Evolutionary conservation across 1,140 invertebrate species (phyloP), one percentile per base, ranked within the genome.

Genomic region (Drosophila jambulina): DNA sequence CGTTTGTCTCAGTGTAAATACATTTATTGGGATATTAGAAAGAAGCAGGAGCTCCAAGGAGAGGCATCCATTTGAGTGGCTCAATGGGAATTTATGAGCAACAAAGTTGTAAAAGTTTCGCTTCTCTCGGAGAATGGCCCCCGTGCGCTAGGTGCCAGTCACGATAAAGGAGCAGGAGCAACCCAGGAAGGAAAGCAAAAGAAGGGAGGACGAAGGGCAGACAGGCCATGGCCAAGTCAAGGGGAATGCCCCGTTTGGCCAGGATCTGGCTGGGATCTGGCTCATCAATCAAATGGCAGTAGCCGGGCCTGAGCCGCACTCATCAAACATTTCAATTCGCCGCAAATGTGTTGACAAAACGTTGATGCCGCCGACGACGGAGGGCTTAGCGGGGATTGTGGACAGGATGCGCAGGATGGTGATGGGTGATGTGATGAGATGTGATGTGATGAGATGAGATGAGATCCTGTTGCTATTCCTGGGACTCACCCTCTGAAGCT

Each of bases 311-410:
- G 48, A 48, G 67, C 46, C 67, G 63, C 46, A 54, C 67, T 43
- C 65, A 70, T 70, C 67, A 70, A 74, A 72, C 70, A 72, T 74
- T 74, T 74, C 68, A 74, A 72, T 71, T 72, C 70, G 69, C 69
- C 53, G 69, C 69, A 72, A 74, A 74, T 74, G 67, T 72, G 68
- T 74, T 74, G 70, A 74, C 70, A 74, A 74, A 74, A 74, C 68
- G 70, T 60, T 74, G 68, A 72, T 72, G 69, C 23, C 42, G 19
- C 21, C 21, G 23, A 19, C 29, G 63, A 42, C 43, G 34, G 32
- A 10, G 69, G 69, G 23, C 23, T 67, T 67, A 15, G 51, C 29
- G 15, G 46, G 63, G 60, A 27, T 67, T 27, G 62, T 27, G 62
- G 12, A 27, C 49, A 15, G 59, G 21, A 43, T 43, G 12, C 38